Evolutionary conservation across 2,797 vertebrate genomes (phyloP).

Genomic region (Lagorchestes hirsutus): DNA sequence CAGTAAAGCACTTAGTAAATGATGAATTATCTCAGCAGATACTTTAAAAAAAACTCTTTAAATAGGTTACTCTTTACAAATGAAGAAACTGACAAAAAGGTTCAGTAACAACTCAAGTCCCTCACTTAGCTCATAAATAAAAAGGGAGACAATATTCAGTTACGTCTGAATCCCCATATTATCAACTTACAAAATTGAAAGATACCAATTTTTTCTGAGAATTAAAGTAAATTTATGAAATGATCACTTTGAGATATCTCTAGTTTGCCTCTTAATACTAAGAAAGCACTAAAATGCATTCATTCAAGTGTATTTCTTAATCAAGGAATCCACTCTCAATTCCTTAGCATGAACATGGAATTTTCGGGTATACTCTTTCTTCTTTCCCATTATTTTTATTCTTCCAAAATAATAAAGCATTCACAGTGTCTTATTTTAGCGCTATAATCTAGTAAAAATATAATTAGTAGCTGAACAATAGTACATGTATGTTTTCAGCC

Average conservation of each 20-base stretch:
- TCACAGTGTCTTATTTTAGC: neutral
- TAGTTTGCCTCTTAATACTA: neutral
- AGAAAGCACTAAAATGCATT: neutral
- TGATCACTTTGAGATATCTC: neutral
- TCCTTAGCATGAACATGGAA: neutral
- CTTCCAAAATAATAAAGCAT: neutral
- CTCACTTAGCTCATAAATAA: neutral
- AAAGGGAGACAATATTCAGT: neutral
- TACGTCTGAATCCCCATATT: neutral
- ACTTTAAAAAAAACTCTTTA: neutral
- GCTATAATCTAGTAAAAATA: neutral
- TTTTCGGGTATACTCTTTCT: neutral
- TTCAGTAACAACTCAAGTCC: neutral
- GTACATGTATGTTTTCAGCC: neutral
- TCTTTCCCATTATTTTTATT: neutral
- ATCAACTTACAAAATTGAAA: neutral
- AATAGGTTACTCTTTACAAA: neutral
- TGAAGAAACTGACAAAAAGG: neutral
- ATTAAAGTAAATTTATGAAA: neutral
- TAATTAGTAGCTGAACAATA: neutral
- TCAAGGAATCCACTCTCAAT: neutral
- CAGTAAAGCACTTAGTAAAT: neutral
- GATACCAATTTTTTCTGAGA: neutral
- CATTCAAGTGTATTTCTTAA: conserved; percentile 7
- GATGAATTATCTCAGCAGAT: neutral